Evolutionary conservation across 1,140 invertebrate genomes (phyloP), one percentile per base, ranked within the genome.

Genomic region (Dolichoris vasculosae): DNA sequence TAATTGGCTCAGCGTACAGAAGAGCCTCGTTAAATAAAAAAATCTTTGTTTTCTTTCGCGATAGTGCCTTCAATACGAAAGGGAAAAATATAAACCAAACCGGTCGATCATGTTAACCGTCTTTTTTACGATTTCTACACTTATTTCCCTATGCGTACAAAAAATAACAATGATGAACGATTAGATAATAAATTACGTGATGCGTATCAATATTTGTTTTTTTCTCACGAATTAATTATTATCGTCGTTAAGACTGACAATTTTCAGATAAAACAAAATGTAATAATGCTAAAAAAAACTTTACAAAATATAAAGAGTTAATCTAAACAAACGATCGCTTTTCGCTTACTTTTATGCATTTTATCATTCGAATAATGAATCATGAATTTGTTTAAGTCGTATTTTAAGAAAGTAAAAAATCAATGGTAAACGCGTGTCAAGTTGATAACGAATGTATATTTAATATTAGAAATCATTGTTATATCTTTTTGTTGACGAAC

Each of bases 111-210:
- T 80, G 81, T 82, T 73, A 83, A 80, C 75, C 67, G 64, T 55
- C 64, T 86, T 86, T 86, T 86, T 86, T 83, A 86, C 81, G 38
- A 86, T 86, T 86, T 86, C 83, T 86, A 86, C 75, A 82, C 81
- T 83, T 79, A 30, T 55, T 69, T 40, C 76, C 38, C 48, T 80
- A 51, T 83, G 63, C 83, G 43, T 86, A 69, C 63, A 83, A 76
- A 48, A 59, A 80, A 77, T 32, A 35, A 83, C 17, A 46, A 77
- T 75, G 78, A 64, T 59, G 64, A 82, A 82, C 17, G 38, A 86
- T 86, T 86, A 82, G 64, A 26, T 76, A n/a, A 82, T 82, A 69
- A 43, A 82, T 67, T 78, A 69, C 35, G 63, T 69, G 73, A 46
- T 82, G 80, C 30, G 64, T 86, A n/a, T 73, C 48, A 55, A 64